Evolutionary conservation across 2,797 vertebrate genomes (phyloP).

Genomic region (Adrianichthys oophorus): DNA sequence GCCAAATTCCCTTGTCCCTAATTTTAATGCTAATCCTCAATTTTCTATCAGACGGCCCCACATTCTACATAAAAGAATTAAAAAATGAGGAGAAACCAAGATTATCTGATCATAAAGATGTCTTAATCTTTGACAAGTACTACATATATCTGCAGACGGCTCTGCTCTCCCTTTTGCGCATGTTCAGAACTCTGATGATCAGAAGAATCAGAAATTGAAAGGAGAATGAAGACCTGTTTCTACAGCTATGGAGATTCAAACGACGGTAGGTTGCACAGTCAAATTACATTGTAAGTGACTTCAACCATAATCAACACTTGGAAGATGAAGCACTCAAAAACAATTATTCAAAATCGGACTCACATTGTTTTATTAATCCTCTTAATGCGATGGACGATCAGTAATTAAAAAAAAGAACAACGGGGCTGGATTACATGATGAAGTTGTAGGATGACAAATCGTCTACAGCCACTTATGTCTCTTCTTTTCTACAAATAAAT

Average conservation of each 20-base stretch:
- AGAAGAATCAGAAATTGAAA: constrained; percentile 32
- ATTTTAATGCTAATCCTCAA: constrained; percentile 72
- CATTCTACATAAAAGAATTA: constrained; percentile 68
- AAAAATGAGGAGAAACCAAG: constrained; percentile 51
- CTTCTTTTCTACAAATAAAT: too few species aligned
- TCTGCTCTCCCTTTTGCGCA: constrained; percentile 35
- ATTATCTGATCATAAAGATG: constrained; percentile 69
- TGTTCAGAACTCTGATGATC: constrained; percentile 46
- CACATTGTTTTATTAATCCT: constrained; percentile 63
- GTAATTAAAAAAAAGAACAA: constrained; percentile 39
- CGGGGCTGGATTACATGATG: constrained; percentile 51
- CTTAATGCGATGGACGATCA: constrained; percentile 55
- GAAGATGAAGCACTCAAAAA: constrained; percentile 12
- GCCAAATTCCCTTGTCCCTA: constrained; percentile 65
- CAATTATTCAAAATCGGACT: constrained; percentile 24
- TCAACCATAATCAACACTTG: constrained; percentile 20
- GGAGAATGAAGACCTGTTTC: constrained; percentile 7
- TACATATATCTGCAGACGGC: constrained; percentile 58
- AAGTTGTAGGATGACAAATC: constrained; percentile 11
- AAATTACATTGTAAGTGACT: neutral
- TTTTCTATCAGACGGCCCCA: constrained; percentile 59
- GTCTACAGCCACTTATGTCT: neutral
- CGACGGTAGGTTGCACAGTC: too few species aligned
- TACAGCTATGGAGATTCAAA: too few species aligned
- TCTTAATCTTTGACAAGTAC: constrained; percentile 62